Percentiles rank a stretch among this genome's conserved stretches.
Evolutionary conservation across 1,140 invertebrate species (phyloP).

Genomic region (Pomacea maculata): DNA sequence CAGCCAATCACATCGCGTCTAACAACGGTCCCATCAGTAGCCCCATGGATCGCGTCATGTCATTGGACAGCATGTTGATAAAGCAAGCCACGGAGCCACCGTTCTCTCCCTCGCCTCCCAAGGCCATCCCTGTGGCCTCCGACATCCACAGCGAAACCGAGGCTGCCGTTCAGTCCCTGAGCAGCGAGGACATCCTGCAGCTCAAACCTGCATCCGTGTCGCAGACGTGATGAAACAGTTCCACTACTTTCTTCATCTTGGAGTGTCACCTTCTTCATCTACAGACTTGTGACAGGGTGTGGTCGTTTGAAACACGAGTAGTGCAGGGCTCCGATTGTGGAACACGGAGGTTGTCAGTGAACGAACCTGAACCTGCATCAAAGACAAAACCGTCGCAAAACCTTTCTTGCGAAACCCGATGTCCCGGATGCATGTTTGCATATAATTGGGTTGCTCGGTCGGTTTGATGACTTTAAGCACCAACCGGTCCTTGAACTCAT

Average conservation of each 20-base stretch:
- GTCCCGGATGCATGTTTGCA: no score
- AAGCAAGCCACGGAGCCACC: slow-evolving; percentile 32
- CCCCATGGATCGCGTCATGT: slow-evolving; percentile 22
- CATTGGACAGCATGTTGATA: slow-evolving; percentile 28
- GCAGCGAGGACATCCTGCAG: slow-evolving; percentile 30
- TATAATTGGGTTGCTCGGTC: no score
- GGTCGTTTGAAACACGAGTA: no score
- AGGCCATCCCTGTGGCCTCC: slow-evolving; percentile 34
- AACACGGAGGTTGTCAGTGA: no score
- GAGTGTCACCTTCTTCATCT: background rate
- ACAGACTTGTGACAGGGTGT: background rate
- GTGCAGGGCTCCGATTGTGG: no score
- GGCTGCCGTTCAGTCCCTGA: slow-evolving; percentile 20
- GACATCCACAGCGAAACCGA: slow-evolving; percentile 27
- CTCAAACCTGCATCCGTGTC: slow-evolving; percentile 31
- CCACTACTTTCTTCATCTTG: background rate
- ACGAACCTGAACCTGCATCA: no score
- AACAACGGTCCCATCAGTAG: slow-evolving; percentile 3
- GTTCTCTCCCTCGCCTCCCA: slow-evolving; percentile 37
- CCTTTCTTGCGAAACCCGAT: no score
- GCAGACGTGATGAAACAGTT: slow-evolving; percentile 12
- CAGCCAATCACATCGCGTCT: slow-evolving; percentile 24
- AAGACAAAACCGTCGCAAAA: no score
- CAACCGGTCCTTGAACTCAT: no score
- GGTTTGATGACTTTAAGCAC: no score